These are phyloP conservation scores for Proisotoma minuta DNA, from an alignment of 2,888 invertebrate genomes.

Conservation along the genomic window DNA sequence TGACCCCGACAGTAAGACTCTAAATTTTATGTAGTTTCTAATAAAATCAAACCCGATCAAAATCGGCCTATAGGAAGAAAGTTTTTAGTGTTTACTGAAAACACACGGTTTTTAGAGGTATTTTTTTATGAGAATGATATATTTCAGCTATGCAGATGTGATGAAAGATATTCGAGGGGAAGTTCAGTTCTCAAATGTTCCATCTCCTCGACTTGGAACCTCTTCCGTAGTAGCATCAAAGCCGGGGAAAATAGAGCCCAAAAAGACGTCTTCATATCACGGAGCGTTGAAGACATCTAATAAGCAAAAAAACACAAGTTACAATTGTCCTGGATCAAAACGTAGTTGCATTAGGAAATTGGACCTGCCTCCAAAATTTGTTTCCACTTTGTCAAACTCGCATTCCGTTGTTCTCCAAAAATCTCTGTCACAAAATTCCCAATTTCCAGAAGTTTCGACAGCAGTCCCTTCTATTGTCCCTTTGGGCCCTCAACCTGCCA, in stretches of 20 bases:
- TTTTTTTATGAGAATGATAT: constrained; percentile 5
- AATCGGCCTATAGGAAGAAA: too few relatives aligned
- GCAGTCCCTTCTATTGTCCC: constrained; percentile 43
- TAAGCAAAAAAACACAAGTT: constrained; percentile 37
- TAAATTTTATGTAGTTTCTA: too few relatives aligned
- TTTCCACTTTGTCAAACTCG: constrained; percentile 25
- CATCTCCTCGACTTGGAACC: constrained; percentile 15
- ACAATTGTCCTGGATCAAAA: constrained; percentile 33
- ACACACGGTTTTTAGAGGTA: neutral
- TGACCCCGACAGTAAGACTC: too few relatives aligned
- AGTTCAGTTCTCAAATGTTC: neutral
- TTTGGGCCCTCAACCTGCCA: constrained; percentile 37
- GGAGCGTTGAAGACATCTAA: constrained; percentile 23
- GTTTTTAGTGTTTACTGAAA: too few relatives aligned
- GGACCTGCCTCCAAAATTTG: constrained; percentile 42
- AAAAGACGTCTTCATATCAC: constrained; percentile 15
- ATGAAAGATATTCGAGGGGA: constrained; percentile 58
- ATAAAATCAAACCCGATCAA: too few relatives aligned
- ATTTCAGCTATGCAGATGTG: constrained; percentile 65
- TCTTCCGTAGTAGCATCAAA: constrained; percentile 9
- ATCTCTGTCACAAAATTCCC: constrained; percentile 17
- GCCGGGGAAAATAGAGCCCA: constrained; percentile 33
- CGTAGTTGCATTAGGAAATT: constrained; percentile 29
- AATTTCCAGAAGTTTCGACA: constrained; percentile 25
- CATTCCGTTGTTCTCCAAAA: constrained; percentile 25